Percentiles rank a stretch among this genome's conserved stretches.
Evolutionary conservation across 2,797 vertebrate species (phyloP).

Genomic region (Taeniopygia guttata): DNA sequence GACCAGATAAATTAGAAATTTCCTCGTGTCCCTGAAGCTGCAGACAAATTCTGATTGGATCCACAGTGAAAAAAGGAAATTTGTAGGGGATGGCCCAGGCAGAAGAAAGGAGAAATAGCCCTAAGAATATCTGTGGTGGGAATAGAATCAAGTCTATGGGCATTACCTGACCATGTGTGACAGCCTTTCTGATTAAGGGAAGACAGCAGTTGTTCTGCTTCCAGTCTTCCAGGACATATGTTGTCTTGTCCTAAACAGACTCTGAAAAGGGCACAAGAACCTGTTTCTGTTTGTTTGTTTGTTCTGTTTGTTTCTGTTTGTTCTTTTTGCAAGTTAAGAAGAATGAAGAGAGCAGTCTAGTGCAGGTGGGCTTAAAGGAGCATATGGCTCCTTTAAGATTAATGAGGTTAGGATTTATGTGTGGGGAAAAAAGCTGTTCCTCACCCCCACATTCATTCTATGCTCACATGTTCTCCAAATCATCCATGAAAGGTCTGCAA

Average conservation of each 20-base stretch:
- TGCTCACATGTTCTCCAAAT: neutral
- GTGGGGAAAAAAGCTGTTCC: neutral
- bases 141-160: rapidly evolving
- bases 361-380: too few relatives aligned
- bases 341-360: neutral
- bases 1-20: neutral
- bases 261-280: neutral
- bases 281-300: neutral
- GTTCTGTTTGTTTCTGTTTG: neutral
- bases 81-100: rapidly evolving
- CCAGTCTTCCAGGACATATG: neutral
- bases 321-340: neutral
- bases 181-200: neutral
- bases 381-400: neutral
- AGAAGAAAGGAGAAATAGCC: neutral
- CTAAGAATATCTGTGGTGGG: neutral
- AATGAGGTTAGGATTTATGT: neutral
- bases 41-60: neutral
- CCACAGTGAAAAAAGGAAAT: neutral
- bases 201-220: neutral
- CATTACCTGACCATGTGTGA: neutral
- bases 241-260: neutral
- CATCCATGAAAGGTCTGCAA: constrained; percentile 30
- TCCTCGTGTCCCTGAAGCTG: neutral
- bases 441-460: neutral